Evolutionary conservation across 2,797 vertebrate genomes (phyloP).

Genomic region (Enteromius treurensis): DNA sequence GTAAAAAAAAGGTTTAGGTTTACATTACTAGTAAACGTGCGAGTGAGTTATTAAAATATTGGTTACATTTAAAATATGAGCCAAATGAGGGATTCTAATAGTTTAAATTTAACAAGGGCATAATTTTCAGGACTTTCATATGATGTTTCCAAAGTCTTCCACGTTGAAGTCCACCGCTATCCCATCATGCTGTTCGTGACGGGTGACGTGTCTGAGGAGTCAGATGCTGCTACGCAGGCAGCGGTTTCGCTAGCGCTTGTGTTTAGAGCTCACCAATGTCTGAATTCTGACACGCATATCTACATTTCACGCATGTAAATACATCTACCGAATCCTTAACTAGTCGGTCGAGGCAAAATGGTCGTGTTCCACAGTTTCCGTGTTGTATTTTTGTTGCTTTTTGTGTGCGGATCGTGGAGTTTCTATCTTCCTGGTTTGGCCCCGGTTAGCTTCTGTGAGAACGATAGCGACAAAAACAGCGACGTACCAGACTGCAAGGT

Average conservation of each 20-base stretch:
- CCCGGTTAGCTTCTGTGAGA: constrained; percentile 89
- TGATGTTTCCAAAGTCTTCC: not conserved
- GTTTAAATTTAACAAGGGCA: not conserved
- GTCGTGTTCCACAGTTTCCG: constrained; percentile 30
- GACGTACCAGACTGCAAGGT: constrained; percentile 74
- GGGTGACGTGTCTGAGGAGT: constrained; percentile 68
- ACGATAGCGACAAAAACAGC: constrained; percentile 48
- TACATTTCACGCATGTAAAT: constrained; percentile 26
- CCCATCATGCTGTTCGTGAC: constrained; percentile 63
- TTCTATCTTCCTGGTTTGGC: constrained; percentile 92
- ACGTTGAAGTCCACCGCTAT: constrained; percentile 31
- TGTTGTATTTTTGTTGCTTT: constrained; percentile 24
- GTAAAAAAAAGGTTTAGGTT: not conserved
- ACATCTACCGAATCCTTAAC: constrained; percentile 4
- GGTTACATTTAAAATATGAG: not conserved
- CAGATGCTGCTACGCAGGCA: constrained; percentile 56
- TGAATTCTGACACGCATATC: constrained; percentile 21
- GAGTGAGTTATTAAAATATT: not conserved
- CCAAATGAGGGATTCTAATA: not conserved
- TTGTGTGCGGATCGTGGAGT: constrained; percentile 56
- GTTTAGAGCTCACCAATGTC: constrained; percentile 30
- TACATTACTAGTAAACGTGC: not conserved
- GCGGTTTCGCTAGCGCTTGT: constrained; percentile 32
- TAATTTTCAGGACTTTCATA: not conserved
- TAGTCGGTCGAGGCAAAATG: constrained; percentile 41